Evolutionary conservation across 2,797 vertebrate genomes (phyloP).

Genomic region (Clarias platycephalus): DNA sequence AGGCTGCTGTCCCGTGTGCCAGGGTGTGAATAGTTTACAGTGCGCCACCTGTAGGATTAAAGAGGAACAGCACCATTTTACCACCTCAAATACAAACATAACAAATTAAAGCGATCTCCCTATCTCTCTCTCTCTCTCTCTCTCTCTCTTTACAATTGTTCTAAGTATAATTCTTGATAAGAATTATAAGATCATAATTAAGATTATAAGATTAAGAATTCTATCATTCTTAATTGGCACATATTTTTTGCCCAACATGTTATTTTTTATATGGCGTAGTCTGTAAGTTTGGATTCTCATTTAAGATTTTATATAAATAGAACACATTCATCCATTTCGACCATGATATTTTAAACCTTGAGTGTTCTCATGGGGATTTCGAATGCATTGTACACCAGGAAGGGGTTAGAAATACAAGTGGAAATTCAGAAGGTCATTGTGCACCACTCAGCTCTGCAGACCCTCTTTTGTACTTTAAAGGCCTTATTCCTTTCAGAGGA

Average conservation of each 20-base stretch:
- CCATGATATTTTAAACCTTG: constrained; percentile 21
- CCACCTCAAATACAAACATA: too few relatives aligned
- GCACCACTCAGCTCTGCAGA: neutral
- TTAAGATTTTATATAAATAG: constrained; percentile 25
- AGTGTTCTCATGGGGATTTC: neutral
- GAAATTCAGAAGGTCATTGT: constrained; percentile 24
- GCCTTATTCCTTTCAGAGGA: neutral
- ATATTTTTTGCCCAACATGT: neutral
- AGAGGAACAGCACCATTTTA: too few relatives aligned
- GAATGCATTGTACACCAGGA: constrained; percentile 16
- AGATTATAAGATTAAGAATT: too few relatives aligned
- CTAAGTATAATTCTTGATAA: too few relatives aligned
- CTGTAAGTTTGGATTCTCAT: neutral
- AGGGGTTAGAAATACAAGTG: neutral
- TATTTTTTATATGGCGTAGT: neutral
- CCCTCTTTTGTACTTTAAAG: constrained; percentile 2
- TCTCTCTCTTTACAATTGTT: too few relatives aligned
- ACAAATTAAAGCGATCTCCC: too few relatives aligned
- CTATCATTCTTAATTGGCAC: too few relatives aligned
- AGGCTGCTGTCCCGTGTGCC: too few relatives aligned
- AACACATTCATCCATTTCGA: constrained; percentile 13
- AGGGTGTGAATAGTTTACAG: too few relatives aligned
- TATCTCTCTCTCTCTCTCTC: too few relatives aligned
- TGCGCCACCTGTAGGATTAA: too few relatives aligned
- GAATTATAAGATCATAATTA: too few relatives aligned